These are phyloP conservation scores for Cephus runcator DNA, from an alignment of 2,888 invertebrate genomes.

Conservation along the genomic window DNA sequence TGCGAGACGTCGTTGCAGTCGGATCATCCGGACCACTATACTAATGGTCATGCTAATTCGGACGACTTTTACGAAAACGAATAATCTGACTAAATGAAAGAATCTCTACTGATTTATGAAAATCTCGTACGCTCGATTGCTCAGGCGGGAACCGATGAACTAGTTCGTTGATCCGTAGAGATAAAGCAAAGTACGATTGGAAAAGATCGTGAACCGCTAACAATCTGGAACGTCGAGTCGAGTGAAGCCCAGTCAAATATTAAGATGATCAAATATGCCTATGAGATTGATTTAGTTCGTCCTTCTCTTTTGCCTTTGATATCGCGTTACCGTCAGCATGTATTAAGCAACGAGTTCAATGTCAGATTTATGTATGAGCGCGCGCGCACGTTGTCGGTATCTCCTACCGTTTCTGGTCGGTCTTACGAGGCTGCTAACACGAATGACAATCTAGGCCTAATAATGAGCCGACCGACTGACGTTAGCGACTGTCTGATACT, in stretches of 20 bases:
- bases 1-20: not conserved
- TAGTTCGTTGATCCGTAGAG: not conserved
- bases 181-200: not conserved
- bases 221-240: not conserved
- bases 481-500: not conserved
- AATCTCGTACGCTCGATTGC: not conserved
- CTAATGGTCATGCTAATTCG: not conserved
- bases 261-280: not conserved
- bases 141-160: not conserved
- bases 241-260: not conserved
- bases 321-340: not conserved
- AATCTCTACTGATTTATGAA: not conserved
- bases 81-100: not conserved
- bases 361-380: not conserved
- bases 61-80: not conserved
- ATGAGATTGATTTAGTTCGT: not conserved
- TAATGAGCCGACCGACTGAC: not conserved
- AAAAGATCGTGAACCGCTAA: not conserved
- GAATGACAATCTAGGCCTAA: not conserved
- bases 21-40: not conserved
- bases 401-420: not conserved
- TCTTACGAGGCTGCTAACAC: not conserved
- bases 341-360: not conserved
- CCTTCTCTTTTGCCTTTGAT: not conserved
- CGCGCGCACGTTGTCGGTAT: not conserved